Conservation (phyloP, 2,113 vertebrate genomes). For the Petrocephalus zakoni region DNA sequence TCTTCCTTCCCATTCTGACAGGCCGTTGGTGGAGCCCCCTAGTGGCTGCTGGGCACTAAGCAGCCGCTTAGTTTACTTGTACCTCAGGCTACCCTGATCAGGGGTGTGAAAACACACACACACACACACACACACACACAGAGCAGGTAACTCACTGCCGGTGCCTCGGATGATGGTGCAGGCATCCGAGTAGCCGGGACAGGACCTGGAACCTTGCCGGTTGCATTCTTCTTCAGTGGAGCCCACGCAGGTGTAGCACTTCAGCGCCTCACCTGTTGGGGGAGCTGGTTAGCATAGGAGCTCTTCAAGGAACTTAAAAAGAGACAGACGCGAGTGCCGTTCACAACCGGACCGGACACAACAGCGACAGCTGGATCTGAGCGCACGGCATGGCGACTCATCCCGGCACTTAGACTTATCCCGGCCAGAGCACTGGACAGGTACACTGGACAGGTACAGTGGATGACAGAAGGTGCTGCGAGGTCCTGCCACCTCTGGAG, state of each 20-base stretch:
- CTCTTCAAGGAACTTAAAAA: background rate
- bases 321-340: background rate
- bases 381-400: background rate
- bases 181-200: slow-evolving; percentile 74
- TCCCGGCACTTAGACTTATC: no score
- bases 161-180: slow-evolving; percentile 74
- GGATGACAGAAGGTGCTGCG: background rate
- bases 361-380: background rate
- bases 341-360: background rate
- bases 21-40: background rate
- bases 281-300: background rate
- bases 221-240: slow-evolving; percentile 80
- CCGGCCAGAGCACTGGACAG: no score
- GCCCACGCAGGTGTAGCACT: slow-evolving; percentile 79
- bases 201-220: slow-evolving; percentile 72
- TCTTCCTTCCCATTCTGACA: background rate
- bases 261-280: slow-evolving; percentile 65
- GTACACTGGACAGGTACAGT: background rate
- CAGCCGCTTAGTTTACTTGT: background rate
- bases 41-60: no score
- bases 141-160: slow-evolving; percentile 65
- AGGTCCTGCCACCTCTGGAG: background rate
- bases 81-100: background rate
- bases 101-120: background rate
- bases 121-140: background rate